phyloP scores from a whole-genome alignment of 2,888 invertebrate species.

The Eretmocerus hayati region DNA sequence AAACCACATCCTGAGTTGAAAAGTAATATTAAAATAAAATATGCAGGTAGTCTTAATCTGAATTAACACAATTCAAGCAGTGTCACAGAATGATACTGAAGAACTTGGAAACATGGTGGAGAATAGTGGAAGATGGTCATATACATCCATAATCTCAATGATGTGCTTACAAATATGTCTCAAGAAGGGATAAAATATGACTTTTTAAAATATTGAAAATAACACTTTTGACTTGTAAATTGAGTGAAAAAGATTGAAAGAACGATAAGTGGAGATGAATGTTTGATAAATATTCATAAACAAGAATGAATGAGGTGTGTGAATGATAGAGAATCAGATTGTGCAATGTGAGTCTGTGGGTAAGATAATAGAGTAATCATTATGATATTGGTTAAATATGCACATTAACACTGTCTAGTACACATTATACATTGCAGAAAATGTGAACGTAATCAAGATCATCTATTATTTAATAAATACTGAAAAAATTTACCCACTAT shows the following conservation, averaged over 20 bases:
- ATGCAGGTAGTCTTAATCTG: no score
- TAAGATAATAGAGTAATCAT: conserved; percentile 35
- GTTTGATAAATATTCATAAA: conserved; percentile 15
- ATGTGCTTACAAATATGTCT: no score
- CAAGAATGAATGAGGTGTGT: conserved; percentile 22
- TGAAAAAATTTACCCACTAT: no score
- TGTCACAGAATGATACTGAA: no score
- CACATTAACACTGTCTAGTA: conserved; percentile 37
- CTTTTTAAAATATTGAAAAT: background rate
- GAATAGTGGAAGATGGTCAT: no score
- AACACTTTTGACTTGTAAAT: background rate
- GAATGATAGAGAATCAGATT: conserved; percentile 25
- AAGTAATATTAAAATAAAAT: no score
- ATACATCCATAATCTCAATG: no score
- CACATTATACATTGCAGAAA: conserved; percentile 28
- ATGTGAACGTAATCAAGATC: conserved; percentile 41
- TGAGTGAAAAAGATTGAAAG: conserved; percentile 16
- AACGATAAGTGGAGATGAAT: conserved; percentile 3
- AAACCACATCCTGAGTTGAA: no score
- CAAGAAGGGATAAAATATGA: background rate
- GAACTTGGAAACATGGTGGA: no score
- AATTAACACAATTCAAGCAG: no score
- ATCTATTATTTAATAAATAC: conserved; percentile 40
- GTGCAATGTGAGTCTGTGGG: conserved; percentile 25
- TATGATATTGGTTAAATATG: conserved; percentile 39